Evolutionary conservation across 2,888 invertebrate species (phyloP), one percentile per base, ranked within the genome.

Genomic region (Antitype chi): DNA sequence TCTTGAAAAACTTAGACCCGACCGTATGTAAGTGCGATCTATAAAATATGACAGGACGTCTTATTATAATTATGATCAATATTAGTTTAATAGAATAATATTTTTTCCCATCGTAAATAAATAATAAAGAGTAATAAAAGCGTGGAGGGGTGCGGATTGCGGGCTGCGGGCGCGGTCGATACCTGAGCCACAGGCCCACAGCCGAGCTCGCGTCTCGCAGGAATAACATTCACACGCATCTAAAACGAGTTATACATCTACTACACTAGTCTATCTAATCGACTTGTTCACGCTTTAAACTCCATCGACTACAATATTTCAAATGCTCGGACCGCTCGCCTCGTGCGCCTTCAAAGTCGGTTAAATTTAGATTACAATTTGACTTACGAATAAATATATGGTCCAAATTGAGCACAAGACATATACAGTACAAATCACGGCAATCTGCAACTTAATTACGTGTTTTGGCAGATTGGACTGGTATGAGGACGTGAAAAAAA

Each of bases 131-230:
- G 82, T 85, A 92, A 90, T 91, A 90, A 89, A 88, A 86, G 84
- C 78, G 77, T 64, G 80, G 79, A 79, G 82, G 84, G 87, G 85
- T 88, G 79, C 88, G 78, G 89, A 89, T 85, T 81, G 83, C 74
- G 85, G 83, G 75, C 90, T 95, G 94, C 95, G 96, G 96, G 96
- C 88, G 52, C 92, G 94, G 92, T 95, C 95, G 94, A 95, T 95
- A 95, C 91, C 91, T 86, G 85, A 79, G 74, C 82, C 77, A 74
- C 81, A 78, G 72, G 60, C 81, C 82, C 77, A 74, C 81, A 78
- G 72, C 66, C 81, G 66, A 47, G 64, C 74, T 57, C 83, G 70
- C 69, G 60, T 80, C 81, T 80, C 71, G 74, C 82, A 81, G 85
- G 82, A 76, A 87, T 86, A 81, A 83, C 81, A 86, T 91, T 91